phyloP scores from a whole-genome alignment of 2,797 vertebrate species.

The Melanotaenia maccullochi region DNA sequence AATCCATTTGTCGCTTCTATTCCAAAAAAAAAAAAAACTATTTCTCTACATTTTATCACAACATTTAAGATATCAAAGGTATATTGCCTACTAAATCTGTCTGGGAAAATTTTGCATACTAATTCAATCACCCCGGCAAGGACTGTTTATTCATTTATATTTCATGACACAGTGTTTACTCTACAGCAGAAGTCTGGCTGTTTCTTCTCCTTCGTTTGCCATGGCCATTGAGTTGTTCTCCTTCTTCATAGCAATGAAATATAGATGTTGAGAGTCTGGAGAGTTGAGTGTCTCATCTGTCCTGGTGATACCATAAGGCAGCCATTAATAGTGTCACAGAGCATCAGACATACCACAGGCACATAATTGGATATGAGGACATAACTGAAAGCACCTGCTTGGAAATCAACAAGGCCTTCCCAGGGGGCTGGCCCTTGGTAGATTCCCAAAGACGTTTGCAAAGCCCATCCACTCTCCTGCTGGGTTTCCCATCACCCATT shows the following conservation, averaged over 20 bases:
- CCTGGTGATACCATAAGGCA: conserved; percentile 85
- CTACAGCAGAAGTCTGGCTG: conserved; percentile 58
- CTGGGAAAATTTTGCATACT: conserved; percentile 69
- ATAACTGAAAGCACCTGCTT: conserved; percentile 84
- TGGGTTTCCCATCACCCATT: conserved; percentile 56
- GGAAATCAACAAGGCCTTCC: conserved; percentile 77
- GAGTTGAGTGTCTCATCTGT: conserved; percentile 83
- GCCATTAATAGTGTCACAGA: conserved; percentile 86
- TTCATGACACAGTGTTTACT: conserved; percentile 76
- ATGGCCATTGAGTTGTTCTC: conserved; percentile 67
- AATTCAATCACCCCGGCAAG: conserved; percentile 70
- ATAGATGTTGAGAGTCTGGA: conserved; percentile 85
- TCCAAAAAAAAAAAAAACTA: conserved; percentile 64
- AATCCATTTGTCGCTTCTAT: conserved; percentile 35
- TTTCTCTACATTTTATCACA: conserved; percentile 71
- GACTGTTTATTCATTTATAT: conserved; percentile 79
- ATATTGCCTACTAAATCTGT: conserved; percentile 57
- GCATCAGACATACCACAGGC: conserved; percentile 82
- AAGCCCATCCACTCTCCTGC: conserved; percentile 51
- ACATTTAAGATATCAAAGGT: conserved; percentile 74
- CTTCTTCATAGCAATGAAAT: conserved; percentile 83
- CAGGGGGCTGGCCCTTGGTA: conserved; percentile 64
- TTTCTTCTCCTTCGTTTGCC: conserved; percentile 48
- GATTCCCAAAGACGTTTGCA: conserved; percentile 68
- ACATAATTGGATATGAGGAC: conserved; percentile 84